A percentile compares a stretch with the other conserved stretches of the same genome.
Evolutionary conservation across 2,888 invertebrate genomes (phyloP).

Genomic region (Microchrysa polita): DNA sequence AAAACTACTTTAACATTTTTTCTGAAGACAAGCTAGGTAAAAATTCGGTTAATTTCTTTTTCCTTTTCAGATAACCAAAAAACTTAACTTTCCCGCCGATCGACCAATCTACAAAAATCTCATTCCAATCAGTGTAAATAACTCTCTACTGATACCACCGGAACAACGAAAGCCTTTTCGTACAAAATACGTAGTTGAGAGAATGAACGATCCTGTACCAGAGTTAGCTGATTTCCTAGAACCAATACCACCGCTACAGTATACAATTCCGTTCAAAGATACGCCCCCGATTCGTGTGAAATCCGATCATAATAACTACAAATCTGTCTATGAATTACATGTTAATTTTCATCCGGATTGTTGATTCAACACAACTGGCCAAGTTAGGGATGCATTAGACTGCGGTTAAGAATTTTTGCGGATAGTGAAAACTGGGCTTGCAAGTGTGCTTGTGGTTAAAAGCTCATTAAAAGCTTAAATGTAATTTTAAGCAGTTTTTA

Average conservation of each 20-base stretch:
- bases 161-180: slow-evolving; percentile 49
- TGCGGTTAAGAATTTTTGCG: no score
- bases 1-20: no score
- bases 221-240: slow-evolving; percentile 56
- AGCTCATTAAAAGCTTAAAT: no score
- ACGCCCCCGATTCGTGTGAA: slow-evolving; percentile 9
- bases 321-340: slow-evolving; percentile 41
- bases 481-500: no score
- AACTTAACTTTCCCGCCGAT: slow-evolving; percentile 57
- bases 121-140: slow-evolving; percentile 58
- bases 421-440: no score
- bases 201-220: slow-evolving; percentile 53
- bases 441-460: no score
- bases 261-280: slow-evolving; percentile 50
- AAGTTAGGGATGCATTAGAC: no score
- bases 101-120: slow-evolving; percentile 56
- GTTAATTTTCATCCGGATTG: slow-evolving; percentile 42
- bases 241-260: slow-evolving; percentile 52
- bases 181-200: slow-evolving; percentile 48
- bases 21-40: no score
- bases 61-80: slow-evolving; percentile 55
- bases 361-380: slow-evolving; percentile 14
- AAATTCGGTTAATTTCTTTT: not conserved
- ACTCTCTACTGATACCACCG: slow-evolving; percentile 53
- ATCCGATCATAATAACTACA: slow-evolving; percentile 38